Base-by-base conservation (phyloP, 2,888 invertebrate genomes). In the Apoderus coryli region DNA sequence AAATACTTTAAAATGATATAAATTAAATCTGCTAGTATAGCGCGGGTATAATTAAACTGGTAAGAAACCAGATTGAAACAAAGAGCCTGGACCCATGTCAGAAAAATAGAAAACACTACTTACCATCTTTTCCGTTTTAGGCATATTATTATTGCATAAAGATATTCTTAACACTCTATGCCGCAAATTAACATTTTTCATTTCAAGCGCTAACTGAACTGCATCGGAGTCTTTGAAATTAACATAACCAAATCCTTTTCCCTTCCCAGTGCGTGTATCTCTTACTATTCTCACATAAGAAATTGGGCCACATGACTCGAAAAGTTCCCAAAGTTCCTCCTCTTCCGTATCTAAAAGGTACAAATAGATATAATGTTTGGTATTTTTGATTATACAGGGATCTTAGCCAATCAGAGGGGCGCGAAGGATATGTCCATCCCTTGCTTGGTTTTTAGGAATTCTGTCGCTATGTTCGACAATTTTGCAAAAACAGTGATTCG, bases 241-340 rank as follows among this genome's bases (percentile, higher is more conserved):
- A 1, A 86, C 67, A 47, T 76, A 86, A 12, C 75, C 84, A 48
- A 82, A 74, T 22, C 76, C 85, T 67, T 76, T 80, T 2, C 80
- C 75, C 4, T 76, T 62, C 35, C 77, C 75, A 1, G 78, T 77
- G 27, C 57, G 56, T 29, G 60, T 59, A 47, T 85, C 78, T 46
- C 79, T 60, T 1, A 85, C 56, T 25, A 85, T 60, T 37, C 82
- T 62, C 1, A 86, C 72, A 5, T 70, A 70, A 3, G 63, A 60
- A 19, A 86, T 76, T 27, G 64, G 59, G 0, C 86, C 85, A 49
- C 81, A 84, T n/a, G 64, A 59, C 23, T 64, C 57, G 48, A 86
- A 85, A 39, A 69, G 60, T 4, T 64, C 57, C 56, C 78, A 64
- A 2, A 86, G 34, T 1, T 64, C 64, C 33, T 85, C 77, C 34